These are phyloP conservation scores for Amiota communis DNA, from an alignment of 2,888 invertebrate genomes.

Conservation along the genomic window DNA sequence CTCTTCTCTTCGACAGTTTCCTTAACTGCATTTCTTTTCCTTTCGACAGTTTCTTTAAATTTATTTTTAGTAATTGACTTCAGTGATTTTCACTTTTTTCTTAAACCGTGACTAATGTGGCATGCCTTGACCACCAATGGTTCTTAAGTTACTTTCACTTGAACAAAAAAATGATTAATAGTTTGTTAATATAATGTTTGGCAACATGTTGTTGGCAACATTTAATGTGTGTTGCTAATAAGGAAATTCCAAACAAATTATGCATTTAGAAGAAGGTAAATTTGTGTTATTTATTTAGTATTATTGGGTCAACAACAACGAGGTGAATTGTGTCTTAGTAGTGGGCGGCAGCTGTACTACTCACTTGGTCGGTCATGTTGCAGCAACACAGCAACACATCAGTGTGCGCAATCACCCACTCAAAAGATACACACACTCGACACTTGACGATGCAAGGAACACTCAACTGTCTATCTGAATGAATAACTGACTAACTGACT, in stretches of 20 bases:
- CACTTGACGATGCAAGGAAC: neutral
- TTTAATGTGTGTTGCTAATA: slow-evolving; percentile 36
- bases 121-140: neutral
- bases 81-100: neutral
- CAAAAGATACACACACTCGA: neutral
- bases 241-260: neutral
- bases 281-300: slow-evolving; percentile 33
- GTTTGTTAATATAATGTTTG: slow-evolving; percentile 2
- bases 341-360: neutral
- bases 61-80: slow-evolving; percentile 29
- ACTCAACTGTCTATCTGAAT: no score
- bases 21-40: neutral
- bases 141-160: slow-evolving; percentile 6
- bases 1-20: neutral
- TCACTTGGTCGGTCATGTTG: neutral
- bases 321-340: neutral
- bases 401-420: neutral
- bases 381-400: neutral
- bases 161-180: neutral
- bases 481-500: neutral
- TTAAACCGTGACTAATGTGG: no score
- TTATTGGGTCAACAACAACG: slow-evolving; percentile 44
- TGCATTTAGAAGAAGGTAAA: neutral
- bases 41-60: slow-evolving; percentile 57
- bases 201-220: slow-evolving; percentile 41